Base-by-base conservation (phyloP, 2,888 invertebrate genomes). In the Drosophila dives region DNA sequence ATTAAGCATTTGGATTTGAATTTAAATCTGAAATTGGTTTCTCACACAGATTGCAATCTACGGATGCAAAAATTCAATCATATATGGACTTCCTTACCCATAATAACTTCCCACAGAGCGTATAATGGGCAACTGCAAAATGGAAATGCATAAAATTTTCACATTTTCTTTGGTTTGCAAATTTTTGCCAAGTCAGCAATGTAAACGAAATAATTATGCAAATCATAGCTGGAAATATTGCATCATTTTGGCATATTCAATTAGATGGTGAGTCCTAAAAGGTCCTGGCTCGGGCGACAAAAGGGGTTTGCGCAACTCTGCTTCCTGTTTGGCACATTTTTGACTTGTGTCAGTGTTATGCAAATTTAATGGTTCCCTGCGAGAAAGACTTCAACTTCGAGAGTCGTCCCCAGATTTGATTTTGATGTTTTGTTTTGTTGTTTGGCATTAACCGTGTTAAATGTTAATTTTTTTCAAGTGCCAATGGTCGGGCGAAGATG, bases 321-420 rank as follows among this genome's bases (percentile, higher is more conserved):
- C 62, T 40, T 38, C 48, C 51, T 66, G 70, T 62, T 62, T 74
- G 78, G 66, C 69, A 63, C 70, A 80, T 80, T 70, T 73, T 63
- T 86, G 90, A 87, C 91, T 90, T 91, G 91, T 81, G 81, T 79
- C 81, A 88, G 83, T 84, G 85, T 88, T 88, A 84, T 84, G 84
- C 77, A 83, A 84, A 84, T 88, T 76, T 62, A 2, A 32, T 7
- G 49, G 29, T 64, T 62, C 54, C 68, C 74, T 56, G 60, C 42
- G 55, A 36, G 23, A 62, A 23, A 36, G 50, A 60, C 32, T 50
- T 33, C 20, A 36, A 32, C 68, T 26, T 49, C 53, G 48, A 36
- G 11, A n/a, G n/a, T 48, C 48, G 33, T 63, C 50, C 60, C 61
- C 54, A 76, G 70, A 86, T 83, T 73, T 71, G 59, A 70, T 75